These are phyloP conservation scores for Teleogryllus occipitalis DNA, from an alignment of 1,140 invertebrate genomes.

Conservation along the genomic window DNA sequence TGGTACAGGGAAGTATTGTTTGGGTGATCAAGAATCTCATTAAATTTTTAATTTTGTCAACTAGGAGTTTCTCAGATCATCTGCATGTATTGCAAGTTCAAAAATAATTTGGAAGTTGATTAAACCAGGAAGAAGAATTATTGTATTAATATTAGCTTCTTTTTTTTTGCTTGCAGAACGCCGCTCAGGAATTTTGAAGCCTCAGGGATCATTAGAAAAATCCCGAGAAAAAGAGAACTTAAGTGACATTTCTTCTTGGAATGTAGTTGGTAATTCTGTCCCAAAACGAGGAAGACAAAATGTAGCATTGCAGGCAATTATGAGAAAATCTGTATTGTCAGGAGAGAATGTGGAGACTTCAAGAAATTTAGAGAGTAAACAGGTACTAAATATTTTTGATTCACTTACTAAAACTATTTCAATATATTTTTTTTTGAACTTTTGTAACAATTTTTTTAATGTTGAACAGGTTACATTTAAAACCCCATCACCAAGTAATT, in stretches of 20 bases:
- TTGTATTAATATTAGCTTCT: no score
- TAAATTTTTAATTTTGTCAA: no score
- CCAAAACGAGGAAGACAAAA: slow-evolving; percentile 47
- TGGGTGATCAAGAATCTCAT: no score
- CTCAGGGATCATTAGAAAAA: slow-evolving; percentile 55
- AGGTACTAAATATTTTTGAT: slow-evolving; percentile 35
- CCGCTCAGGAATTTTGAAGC: slow-evolving; percentile 57
- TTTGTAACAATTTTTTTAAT: not conserved
- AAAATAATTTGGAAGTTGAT: no score
- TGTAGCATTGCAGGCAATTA: slow-evolving; percentile 67
- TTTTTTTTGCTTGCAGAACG: slow-evolving; percentile 37
- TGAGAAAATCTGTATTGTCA: slow-evolving; percentile 42
- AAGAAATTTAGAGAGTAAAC: slow-evolving; percentile 47
- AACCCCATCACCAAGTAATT: slow-evolving; percentile 41
- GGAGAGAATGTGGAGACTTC: slow-evolving; percentile 11
- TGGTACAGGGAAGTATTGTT: no score
- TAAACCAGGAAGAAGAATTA: no score
- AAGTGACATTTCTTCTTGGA: slow-evolving; percentile 22
- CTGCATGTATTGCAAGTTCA: no score
- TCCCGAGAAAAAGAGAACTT: slow-evolving; percentile 41
- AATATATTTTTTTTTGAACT: not conserved
- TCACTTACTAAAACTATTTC: no score
- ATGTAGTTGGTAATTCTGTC: slow-evolving; percentile 34
- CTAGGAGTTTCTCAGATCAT: no score
- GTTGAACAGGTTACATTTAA: slow-evolving; percentile 43